Percentiles rank a stretch among this genome's conserved stretches.
phyloP scores from a whole-genome alignment of 2,113 vertebrate genomes.

The Chaetodon trifascialis region DNA sequence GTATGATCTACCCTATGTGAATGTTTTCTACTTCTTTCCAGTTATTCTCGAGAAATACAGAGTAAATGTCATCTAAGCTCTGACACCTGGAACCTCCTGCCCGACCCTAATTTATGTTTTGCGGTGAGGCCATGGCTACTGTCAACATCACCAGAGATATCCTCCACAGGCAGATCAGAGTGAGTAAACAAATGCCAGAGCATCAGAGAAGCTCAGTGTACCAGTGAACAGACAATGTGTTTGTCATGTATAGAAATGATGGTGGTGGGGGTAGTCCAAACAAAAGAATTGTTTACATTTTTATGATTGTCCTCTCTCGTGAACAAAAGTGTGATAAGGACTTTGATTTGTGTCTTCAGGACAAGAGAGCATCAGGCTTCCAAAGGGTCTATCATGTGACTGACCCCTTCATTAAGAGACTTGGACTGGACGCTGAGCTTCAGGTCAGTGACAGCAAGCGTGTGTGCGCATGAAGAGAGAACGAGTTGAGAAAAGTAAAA shows the following conservation, averaged over 20 bases:
- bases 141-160: slow-evolving; percentile 95
- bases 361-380: slow-evolving; percentile 91
- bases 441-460: slow-evolving; percentile 85
- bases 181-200: slow-evolving; percentile 56
- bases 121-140: slow-evolving; percentile 90
- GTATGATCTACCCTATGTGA: background rate
- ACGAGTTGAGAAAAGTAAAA: background rate
- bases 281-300: background rate
- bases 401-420: slow-evolving; percentile 94
- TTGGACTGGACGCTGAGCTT: slow-evolving; percentile 96
- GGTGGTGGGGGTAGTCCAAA: background rate
- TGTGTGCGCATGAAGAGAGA: background rate
- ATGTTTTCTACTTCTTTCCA: slow-evolving; percentile 30
- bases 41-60: slow-evolving; percentile 55
- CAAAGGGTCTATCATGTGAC: slow-evolving; percentile 95
- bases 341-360: slow-evolving; percentile 81
- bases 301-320: background rate
- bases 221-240: background rate
- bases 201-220: background rate
- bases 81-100: slow-evolving; percentile 70
- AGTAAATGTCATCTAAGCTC: slow-evolving; percentile 85
- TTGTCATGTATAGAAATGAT: background rate
- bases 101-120: slow-evolving; percentile 76
- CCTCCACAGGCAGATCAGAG: slow-evolving; percentile 90
- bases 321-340: background rate